Percentiles rank a stretch among this genome's conserved stretches.
These are phyloP conservation scores for Tetramorium parvispinum DNA, from an alignment of 1,140 invertebrate genomes.

Conservation along the genomic window DNA sequence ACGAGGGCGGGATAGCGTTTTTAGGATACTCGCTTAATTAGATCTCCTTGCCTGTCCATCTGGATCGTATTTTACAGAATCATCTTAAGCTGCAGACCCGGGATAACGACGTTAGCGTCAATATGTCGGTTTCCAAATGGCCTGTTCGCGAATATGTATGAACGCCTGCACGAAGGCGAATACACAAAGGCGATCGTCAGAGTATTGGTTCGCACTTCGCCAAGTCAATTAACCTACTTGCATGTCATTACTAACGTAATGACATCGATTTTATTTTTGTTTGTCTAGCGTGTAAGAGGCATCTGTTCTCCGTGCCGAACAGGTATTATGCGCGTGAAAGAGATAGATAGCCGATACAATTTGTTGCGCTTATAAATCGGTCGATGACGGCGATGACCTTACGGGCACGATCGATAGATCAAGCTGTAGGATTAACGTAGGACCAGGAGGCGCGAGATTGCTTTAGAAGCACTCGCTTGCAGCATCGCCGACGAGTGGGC, in stretches of 20 bases:
- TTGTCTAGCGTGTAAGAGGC: not conserved
- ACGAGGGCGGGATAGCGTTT: constrained; percentile 60
- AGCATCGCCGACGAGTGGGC: constrained; percentile 34
- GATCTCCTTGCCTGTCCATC: constrained; percentile 47
- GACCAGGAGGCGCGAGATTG: constrained; percentile 2
- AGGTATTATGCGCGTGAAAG: not conserved
- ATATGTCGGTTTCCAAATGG: not conserved
- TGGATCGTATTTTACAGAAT: constrained; percentile 69
- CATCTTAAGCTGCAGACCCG: constrained; percentile 60
- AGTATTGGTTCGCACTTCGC: not conserved
- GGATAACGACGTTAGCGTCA: constrained; percentile 42
- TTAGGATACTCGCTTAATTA: constrained; percentile 78
- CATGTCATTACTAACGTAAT: constrained; percentile 19
- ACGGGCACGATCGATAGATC: constrained; percentile 31
- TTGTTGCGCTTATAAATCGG: constrained; percentile 26
- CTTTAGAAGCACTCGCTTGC: constrained; percentile 33
- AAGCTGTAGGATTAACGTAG: constrained; percentile 23
- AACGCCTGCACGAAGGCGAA: not conserved
- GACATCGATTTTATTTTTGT: constrained; percentile 1
- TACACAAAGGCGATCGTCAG: not conserved
- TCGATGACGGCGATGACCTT: constrained; percentile 33
- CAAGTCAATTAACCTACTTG: constrained; percentile 47
- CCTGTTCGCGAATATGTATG: not conserved
- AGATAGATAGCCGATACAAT: constrained; percentile 48
- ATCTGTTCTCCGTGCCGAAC: not conserved